phyloP scores from a whole-genome alignment of 2,888 invertebrate species.

The Pollenia labialis region DNA sequence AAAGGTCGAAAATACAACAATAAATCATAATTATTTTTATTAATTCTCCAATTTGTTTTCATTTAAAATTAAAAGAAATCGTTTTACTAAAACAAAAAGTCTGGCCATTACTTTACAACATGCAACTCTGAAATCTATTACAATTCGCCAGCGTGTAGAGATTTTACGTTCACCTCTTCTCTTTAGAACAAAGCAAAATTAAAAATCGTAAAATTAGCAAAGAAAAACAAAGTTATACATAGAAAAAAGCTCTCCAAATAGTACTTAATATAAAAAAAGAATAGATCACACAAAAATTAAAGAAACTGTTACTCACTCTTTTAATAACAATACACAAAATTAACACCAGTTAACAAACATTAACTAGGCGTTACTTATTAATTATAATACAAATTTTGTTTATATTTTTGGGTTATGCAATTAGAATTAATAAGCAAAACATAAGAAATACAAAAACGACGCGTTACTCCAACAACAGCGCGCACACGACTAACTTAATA shows the following conservation, averaged over 20 bases:
- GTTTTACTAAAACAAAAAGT: neutral
- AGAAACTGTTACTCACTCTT: constrained; percentile 59
- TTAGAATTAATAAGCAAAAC: constrained; percentile 66
- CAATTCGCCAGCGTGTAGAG: constrained; percentile 38
- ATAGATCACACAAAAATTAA: constrained; percentile 24
- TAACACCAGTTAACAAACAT: constrained; percentile 20
- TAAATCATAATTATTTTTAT: too few relatives aligned
- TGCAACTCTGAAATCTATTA: constrained; percentile 50
- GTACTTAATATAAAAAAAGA: constrained; percentile 30
- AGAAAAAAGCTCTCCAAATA: constrained; percentile 44
- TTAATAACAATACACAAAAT: constrained; percentile 40
- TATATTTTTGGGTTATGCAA: constrained; percentile 72
- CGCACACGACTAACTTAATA: constrained; percentile 60
- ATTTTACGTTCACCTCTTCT: neutral
- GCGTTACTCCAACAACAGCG: constrained; percentile 60
- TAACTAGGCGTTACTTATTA: constrained; percentile 9
- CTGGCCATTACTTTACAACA: constrained; percentile 10
- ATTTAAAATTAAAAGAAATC: neutral
- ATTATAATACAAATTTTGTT: constrained; percentile 49
- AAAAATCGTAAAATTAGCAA: constrained; percentile 32
- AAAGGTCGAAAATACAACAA: too few relatives aligned
- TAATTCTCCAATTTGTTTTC: too few relatives aligned
- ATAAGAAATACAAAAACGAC: constrained; percentile 54
- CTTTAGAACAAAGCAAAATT: constrained; percentile 12
- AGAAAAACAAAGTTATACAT: constrained; percentile 65